Base-by-base conservation (phyloP, 1,140 invertebrate genomes). In the Maniola jurtina region DNA sequence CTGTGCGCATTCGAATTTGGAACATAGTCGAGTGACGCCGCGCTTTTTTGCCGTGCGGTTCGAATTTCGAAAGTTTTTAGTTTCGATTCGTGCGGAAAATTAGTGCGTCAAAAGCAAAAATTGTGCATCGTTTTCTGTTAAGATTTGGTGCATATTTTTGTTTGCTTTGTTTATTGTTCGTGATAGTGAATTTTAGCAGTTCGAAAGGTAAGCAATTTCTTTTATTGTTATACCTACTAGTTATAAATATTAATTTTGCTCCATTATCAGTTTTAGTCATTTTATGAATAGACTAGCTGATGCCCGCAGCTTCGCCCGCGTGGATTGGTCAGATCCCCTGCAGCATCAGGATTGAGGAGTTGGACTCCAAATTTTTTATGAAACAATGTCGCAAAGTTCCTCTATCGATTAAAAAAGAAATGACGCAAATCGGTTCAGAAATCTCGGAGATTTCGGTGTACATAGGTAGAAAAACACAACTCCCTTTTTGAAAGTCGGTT, bases 1-100 rank as follows among this genome's bases (percentile, higher is more conserved):
- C 61, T 71, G 71, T 69, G 71, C 63, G 71, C 45, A 68, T 76
- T 76, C 74, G 71, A 73, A 64, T 71, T 76, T 76, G 33, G 60
- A 70, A 76, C 62, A 76, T 64, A 73, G 73, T 72, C 71, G 71
- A 73, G 71, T 73, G 67, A 66, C 56, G 59, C 55, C 70, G 70
- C 70, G 67, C 25, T 63, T 73, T 76, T 72, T 78, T 68, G 58
- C 70, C 74, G 70, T 61, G 66, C 66, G 55, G 52, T 71, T 70
- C 57, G 64, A 66, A 75, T 45, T 45, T 45, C 13, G 42, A 45
- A 45, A 45, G 42, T 45, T 45, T 25, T 38, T 45, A 71, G 42
- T 73, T 62, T 65, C 16, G 48, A 61, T 69, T 76, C 57, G 68
- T 71, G 64, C 56, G 71, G 71, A 71, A 66, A 69, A 70, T 66